Base-by-base conservation (phyloP, 2,113 vertebrate genomes). In the Australoheros scitulus region DNA sequence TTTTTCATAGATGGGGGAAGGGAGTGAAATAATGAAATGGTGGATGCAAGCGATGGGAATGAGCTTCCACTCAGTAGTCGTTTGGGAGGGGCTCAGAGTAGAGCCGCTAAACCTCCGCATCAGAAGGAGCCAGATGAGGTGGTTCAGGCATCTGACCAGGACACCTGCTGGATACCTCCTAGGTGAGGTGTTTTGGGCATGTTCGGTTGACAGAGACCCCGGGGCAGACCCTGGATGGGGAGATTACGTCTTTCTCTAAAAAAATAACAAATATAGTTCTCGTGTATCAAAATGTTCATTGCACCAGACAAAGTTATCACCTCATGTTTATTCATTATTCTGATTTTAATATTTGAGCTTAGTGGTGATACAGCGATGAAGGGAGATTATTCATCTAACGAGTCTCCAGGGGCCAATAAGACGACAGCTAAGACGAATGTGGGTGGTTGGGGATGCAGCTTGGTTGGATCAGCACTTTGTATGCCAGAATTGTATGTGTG, bases 391-490 rank as follows among this genome's bases (percentile, higher is more conserved):
- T 80, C 56, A 38, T 83, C 34, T 85, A 52, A 78, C 2, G 59
- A 75, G 63, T 72, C 88, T 78, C 77, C 0, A 2, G 72, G 76
- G 80, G 29, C 58, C 72, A 52, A 72, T 56, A 13, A 56, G 64
- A 34, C 6, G 77, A 60, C 79, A 57, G 55, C 70, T 26, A 15
- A 29, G 29, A 41, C 1, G 22, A 20, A 14, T 47, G 64, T 68
- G 22, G 64, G 41, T 57, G n/a, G 32, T 17, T 36, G 61, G 22
- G 7, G 76, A 29, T 18, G 9, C 5, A 7, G 17, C 68, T 56
- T 36, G 26, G 18, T 26, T 20, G 74, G 50, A 58, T 77, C 88
- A 90, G 80, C 82, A 87, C 32, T 87, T 59, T 74, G 22, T 47
- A 18, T 2, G 68, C 76, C 59, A 80, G 20, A 14, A 72, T 50